phyloP scores from a whole-genome alignment of 2,888 invertebrate species.

The Dyspetes luteomarginatus region DNA sequence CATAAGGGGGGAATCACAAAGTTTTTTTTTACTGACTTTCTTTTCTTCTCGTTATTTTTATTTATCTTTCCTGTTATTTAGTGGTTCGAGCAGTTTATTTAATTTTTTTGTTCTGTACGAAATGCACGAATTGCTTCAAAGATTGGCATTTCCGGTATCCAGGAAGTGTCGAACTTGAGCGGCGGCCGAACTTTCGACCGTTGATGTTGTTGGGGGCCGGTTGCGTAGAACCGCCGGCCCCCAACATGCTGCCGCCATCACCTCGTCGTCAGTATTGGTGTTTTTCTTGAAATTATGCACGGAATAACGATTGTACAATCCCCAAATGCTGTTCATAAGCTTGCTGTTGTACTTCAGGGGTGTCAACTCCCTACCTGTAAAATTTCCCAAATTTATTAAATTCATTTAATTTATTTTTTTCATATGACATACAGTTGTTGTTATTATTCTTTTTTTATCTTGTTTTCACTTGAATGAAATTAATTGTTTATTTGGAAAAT shows the following conservation, averaged over 20 bases:
- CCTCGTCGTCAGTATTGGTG: slow-evolving; percentile 85
- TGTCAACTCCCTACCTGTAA: slow-evolving; percentile 87
- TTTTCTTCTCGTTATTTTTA: background rate
- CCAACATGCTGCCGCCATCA: slow-evolving; percentile 83
- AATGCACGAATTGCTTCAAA: slow-evolving; percentile 23
- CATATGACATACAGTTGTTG: too few species aligned
- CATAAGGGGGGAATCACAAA: slow-evolving; percentile 38
- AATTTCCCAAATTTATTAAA: slow-evolving; percentile 55
- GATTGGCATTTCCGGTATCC: slow-evolving; percentile 35
- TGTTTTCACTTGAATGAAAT: too few species aligned
- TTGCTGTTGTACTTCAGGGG: slow-evolving; percentile 93
- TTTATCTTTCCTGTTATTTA: background rate
- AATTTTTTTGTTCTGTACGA: background rate
- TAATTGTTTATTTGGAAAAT: too few species aligned
- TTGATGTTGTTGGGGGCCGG: slow-evolving; percentile 61
- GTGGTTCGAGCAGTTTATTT: background rate
- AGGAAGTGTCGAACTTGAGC: slow-evolving; percentile 57
- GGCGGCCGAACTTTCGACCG: slow-evolving; percentile 55
- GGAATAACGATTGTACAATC: slow-evolving; percentile 94
- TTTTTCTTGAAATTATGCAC: slow-evolving; percentile 94
- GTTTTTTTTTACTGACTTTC: background rate
- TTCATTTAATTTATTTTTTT: slow-evolving; percentile 64
- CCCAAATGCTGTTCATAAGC: slow-evolving; percentile 96
- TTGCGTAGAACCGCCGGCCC: slow-evolving; percentile 55
- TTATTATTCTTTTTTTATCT: too few species aligned